phyloP scores from a whole-genome alignment of 1,140 invertebrate species.

The Aphis gossypii region DNA sequence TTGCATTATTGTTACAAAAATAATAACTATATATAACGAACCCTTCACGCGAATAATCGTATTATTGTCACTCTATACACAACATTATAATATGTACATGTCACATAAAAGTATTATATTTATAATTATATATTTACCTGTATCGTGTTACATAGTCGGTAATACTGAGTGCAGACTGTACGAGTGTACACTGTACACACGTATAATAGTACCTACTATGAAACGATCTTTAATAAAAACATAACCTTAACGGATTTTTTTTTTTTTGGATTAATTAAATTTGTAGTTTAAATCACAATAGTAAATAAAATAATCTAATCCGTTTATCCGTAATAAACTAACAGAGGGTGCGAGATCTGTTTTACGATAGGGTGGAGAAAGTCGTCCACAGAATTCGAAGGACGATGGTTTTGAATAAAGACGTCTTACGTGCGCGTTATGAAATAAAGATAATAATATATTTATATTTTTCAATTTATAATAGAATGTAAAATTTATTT shows the following conservation, averaged over 20 bases:
- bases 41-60: not conserved
- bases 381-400: not conserved
- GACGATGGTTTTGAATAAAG: not conserved
- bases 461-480: not conserved
- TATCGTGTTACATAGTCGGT: too few relatives aligned
- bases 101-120: too few relatives aligned
- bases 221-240: not conserved
- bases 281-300: not conserved
- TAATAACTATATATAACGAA: not conserved
- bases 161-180: too few relatives aligned
- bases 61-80: not conserved
- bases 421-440: not conserved
- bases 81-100: rapidly evolving
- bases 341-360: not conserved
- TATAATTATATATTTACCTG: not conserved
- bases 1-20: not conserved
- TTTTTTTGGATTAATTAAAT: not conserved
- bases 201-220: not conserved
- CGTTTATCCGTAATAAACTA: not conserved
- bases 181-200: not conserved
- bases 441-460: not conserved
- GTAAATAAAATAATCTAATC: not conserved
- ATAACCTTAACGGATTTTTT: not conserved
- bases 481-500: not conserved
- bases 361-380: not conserved